Evolutionary conservation across 2,888 invertebrate species (phyloP).

Genomic region (Taphrorychus bicolor): DNA sequence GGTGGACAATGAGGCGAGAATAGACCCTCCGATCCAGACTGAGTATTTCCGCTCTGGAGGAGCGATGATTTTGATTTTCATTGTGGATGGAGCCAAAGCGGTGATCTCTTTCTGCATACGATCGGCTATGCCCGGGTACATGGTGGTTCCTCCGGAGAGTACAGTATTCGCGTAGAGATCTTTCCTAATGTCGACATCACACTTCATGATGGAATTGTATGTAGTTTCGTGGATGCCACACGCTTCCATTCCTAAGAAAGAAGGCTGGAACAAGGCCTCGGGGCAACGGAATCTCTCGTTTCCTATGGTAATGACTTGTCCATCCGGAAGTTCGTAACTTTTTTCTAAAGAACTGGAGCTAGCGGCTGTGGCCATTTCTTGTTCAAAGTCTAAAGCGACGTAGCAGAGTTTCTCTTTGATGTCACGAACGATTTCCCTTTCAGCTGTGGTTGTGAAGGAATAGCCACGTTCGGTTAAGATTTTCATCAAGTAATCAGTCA

Average conservation of each 20-base stretch:
- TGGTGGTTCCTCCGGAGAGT: conserved; percentile 91
- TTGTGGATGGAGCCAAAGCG: conserved; percentile 87
- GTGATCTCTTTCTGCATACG: conserved; percentile 86
- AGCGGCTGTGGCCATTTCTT: conserved; percentile 94
- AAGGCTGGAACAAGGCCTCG: conserved; percentile 93
- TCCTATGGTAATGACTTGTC: conserved; percentile 90
- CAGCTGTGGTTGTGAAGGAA: conserved; percentile 91
- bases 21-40: conserved; percentile 93
- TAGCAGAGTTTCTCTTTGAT: conserved; percentile 95
- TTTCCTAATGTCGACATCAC: conserved; percentile 96
- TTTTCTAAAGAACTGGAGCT: conserved; percentile 92
- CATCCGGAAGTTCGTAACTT: conserved; percentile 93
- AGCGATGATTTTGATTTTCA: conserved; percentile 94
- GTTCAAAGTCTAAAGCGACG: conserved; percentile 89
- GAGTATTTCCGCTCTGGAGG: conserved; percentile 95
- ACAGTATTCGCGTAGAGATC: conserved; percentile 96
- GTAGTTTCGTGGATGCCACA: conserved; percentile 89
- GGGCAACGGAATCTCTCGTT: conserved; percentile 95
- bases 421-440: conserved; percentile 93
- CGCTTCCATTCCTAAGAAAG: conserved; percentile 89
- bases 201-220: conserved; percentile 98
- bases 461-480: conserved; percentile 91
- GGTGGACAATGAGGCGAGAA: conserved; percentile 88
- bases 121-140: conserved; percentile 95
- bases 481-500: conserved; percentile 94